Percentiles rank a stretch among this genome's conserved stretches.
phyloP scores from a whole-genome alignment of 2,797 vertebrate species.

The Megalops cyprinoides region DNA sequence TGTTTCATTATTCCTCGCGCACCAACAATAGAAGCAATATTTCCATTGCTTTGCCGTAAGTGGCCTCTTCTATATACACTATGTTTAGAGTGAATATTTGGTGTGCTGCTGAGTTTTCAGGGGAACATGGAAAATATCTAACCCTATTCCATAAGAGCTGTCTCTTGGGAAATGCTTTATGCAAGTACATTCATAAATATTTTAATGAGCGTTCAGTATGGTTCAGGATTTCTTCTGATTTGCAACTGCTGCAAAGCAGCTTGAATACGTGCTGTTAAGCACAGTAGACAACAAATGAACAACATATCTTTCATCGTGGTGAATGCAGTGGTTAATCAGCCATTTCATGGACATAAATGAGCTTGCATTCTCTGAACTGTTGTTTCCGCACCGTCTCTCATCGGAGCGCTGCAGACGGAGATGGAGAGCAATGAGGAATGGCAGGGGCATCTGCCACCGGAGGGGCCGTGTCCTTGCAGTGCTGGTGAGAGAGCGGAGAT shows the following conservation, averaged over 20 bases:
- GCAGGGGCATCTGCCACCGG: slow-evolving; percentile 41
- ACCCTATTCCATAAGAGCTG: slow-evolving; percentile 41
- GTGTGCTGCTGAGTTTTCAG: slow-evolving; percentile 30
- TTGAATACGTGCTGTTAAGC: too few relatives aligned
- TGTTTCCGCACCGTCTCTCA: too few relatives aligned
- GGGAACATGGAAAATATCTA: slow-evolving; percentile 36
- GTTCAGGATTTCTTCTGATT: not conserved
- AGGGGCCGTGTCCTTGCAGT: slow-evolving; percentile 37
- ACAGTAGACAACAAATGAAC: too few relatives aligned
- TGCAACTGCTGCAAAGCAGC: not conserved
- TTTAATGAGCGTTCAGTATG: slow-evolving; percentile 40
- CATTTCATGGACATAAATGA: too few relatives aligned
- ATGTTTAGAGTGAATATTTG: slow-evolving; percentile 22
- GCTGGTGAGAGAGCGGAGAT: slow-evolving; percentile 31
- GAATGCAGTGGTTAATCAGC: too few relatives aligned
- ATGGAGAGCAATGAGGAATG: not conserved
- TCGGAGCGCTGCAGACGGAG: not conserved
- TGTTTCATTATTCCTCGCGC: slow-evolving; percentile 46
- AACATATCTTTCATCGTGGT: too few relatives aligned
- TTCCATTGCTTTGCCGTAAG: slow-evolving; percentile 18
- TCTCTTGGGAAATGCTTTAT: slow-evolving; percentile 49
- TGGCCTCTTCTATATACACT: not conserved
- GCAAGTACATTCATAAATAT: slow-evolving; percentile 49
- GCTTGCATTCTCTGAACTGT: too few relatives aligned
- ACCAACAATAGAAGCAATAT: too few relatives aligned